phyloP scores from a whole-genome alignment of 2,797 vertebrate species.

The Eupleurogrammus muticus region DNA sequence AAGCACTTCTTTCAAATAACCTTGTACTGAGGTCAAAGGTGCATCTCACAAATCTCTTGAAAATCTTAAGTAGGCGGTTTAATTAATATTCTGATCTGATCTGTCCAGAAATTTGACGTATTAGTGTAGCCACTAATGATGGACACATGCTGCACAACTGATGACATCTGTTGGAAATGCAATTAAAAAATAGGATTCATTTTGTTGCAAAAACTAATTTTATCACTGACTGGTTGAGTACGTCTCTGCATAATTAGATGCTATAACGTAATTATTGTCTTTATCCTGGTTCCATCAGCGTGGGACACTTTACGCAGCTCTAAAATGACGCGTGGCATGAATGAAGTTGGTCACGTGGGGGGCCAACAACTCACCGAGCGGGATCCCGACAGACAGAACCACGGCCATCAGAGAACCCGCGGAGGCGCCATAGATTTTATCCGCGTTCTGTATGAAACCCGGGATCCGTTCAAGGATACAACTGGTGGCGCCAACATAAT shows the following conservation, averaged over 20 bases:
- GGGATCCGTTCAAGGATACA: conserved; percentile 86
- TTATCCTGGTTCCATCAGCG: fast-evolving
- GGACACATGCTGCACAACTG: neutral
- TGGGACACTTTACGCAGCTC: fast-evolving
- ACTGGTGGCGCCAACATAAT: conserved; percentile 85
- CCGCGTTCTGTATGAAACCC: conserved; percentile 81
- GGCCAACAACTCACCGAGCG: conserved; percentile 79
- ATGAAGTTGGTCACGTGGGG: neutral
- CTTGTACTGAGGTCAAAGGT: neutral
- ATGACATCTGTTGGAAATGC: no score
- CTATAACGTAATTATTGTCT: fast-evolving
- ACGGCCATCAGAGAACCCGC: conserved; percentile 86
- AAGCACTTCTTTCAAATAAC: neutral
- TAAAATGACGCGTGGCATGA: neutral
- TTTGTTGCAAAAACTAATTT: neutral
- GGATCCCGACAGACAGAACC: conserved; percentile 72
- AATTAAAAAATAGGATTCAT: no score
- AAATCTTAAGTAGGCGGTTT: neutral
- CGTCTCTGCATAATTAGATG: neutral
- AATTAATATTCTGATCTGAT: neutral
- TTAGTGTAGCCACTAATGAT: neutral
- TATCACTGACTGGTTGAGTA: neutral
- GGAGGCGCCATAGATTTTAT: conserved; percentile 85
- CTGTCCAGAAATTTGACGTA: neutral
- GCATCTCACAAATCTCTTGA: neutral